Percentiles rank a stretch among this genome's conserved stretches.
These are phyloP conservation scores for Caenorhabditis plicata DNA, from an alignment of 2,888 invertebrate genomes.

Conservation along the genomic window DNA sequence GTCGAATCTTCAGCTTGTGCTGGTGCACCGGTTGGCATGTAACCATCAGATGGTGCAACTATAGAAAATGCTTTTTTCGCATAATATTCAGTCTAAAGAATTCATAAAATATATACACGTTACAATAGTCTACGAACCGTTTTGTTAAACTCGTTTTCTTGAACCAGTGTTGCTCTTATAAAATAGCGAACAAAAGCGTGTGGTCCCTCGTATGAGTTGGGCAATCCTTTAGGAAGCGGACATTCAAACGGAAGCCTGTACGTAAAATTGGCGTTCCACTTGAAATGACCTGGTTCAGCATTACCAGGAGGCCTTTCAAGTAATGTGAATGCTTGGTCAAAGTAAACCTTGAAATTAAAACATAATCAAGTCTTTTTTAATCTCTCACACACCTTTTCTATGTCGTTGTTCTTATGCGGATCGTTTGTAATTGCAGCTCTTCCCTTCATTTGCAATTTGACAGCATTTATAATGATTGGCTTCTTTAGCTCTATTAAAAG, in stretches of 20 bases:
- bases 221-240: conserved; percentile 60
- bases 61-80: conserved; percentile 59
- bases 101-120: conserved; percentile 3
- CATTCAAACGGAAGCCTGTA: conserved; percentile 64
- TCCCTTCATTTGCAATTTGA: conserved; percentile 51
- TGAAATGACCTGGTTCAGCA: conserved; percentile 61
- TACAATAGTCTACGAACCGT: too few relatives aligned
- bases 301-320: conserved; percentile 64
- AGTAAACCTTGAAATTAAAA: conserved; percentile 55
- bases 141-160: conserved; percentile 44
- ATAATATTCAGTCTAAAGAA: conserved; percentile 39
- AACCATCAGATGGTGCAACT: conserved; percentile 48
- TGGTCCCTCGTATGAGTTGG: conserved; percentile 60
- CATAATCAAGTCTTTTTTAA: not conserved
- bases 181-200: conserved; percentile 63
- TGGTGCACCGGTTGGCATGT: conserved; percentile 49
- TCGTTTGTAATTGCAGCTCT: conserved; percentile 46
- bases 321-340: conserved; percentile 61
- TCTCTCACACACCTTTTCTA: conserved; percentile 36
- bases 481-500: conserved; percentile 36
- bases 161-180: conserved; percentile 55
- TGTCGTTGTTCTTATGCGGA: conserved; percentile 44
- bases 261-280: conserved; percentile 57
- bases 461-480: conserved; percentile 40
- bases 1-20: conserved; percentile 45